Percentiles rank a stretch among this genome's conserved stretches.
phyloP scores from a whole-genome alignment of 2,888 invertebrate species.

The Apomyelois bistriatella region DNA sequence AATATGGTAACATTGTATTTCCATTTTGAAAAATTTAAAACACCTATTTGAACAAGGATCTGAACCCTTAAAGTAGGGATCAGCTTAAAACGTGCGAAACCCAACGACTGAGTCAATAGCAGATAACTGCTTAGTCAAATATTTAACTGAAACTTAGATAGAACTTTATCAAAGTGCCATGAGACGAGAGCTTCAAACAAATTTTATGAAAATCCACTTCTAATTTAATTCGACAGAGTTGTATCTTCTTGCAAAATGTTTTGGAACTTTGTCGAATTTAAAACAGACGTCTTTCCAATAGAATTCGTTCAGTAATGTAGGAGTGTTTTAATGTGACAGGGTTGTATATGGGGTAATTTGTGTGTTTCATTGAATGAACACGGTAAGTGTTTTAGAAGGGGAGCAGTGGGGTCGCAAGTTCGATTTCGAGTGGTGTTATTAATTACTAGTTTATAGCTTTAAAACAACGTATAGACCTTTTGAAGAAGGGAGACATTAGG shows the following conservation, averaged over 20 bases:
- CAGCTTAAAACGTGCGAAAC: constrained; percentile 8
- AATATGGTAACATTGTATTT: too few relatives aligned
- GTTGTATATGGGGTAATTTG: constrained; percentile 10
- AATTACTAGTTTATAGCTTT: background rate
- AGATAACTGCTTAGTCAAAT: constrained; percentile 24
- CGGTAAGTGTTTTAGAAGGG: constrained; percentile 11
- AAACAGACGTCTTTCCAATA: background rate
- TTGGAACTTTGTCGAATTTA: constrained; percentile 9
- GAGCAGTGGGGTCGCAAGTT: background rate
- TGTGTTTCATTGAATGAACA: constrained; percentile 1
- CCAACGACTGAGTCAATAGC: constrained; percentile 33
- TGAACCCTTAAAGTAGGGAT: constrained; percentile 8
- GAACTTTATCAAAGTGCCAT: constrained; percentile 1
- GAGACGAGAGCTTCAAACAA: background rate
- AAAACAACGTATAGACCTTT: background rate
- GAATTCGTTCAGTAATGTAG: background rate
- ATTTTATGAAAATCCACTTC: background rate
- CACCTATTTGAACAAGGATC: background rate
- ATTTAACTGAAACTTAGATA: constrained; percentile 8
- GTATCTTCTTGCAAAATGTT: background rate
- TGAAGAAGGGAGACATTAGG: too few relatives aligned
- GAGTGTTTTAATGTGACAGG: background rate
- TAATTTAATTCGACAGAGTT: background rate
- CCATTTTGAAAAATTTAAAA: too few relatives aligned
- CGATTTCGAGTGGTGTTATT: background rate